phyloP scores from a whole-genome alignment of 2,113 vertebrate species.

The Pterocles gutturalis region DNA sequence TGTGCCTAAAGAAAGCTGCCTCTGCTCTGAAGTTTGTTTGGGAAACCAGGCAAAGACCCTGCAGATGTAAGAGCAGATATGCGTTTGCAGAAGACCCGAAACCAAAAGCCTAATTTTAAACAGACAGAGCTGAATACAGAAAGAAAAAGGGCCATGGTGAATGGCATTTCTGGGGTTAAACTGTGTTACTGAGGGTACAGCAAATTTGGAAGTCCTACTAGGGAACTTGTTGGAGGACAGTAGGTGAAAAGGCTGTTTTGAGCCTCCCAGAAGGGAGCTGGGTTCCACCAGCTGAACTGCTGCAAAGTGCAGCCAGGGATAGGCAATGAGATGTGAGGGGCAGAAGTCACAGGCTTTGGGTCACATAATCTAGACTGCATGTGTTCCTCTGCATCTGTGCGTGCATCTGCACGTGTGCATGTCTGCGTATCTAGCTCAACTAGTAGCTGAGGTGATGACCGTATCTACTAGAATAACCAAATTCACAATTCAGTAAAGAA shows the following conservation, averaged over 20 bases:
- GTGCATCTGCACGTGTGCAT: rapidly evolving
- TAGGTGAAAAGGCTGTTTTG: background rate
- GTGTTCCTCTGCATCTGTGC: background rate
- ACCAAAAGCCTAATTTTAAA: background rate
- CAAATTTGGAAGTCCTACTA: background rate
- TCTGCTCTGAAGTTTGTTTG: background rate
- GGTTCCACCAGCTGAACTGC: background rate
- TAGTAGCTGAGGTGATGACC: background rate
- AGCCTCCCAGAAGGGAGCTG: background rate
- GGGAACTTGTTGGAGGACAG: background rate
- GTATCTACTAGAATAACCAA: background rate
- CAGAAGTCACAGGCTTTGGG: background rate
- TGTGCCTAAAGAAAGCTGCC: background rate
- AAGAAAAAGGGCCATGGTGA: background rate
- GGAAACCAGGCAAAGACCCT: background rate
- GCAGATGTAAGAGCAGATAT: background rate
- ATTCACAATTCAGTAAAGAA: background rate
- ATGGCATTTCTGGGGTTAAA: background rate
- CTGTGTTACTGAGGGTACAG: background rate
- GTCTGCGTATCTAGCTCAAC: background rate
- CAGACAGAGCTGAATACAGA: background rate
- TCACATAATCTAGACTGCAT: background rate
- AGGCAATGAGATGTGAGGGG: background rate
- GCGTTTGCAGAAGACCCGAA: background rate
- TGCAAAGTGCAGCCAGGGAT: background rate